Evolutionary conservation across 2,888 invertebrate genomes (phyloP).

Genomic region (Eledona agricola): DNA sequence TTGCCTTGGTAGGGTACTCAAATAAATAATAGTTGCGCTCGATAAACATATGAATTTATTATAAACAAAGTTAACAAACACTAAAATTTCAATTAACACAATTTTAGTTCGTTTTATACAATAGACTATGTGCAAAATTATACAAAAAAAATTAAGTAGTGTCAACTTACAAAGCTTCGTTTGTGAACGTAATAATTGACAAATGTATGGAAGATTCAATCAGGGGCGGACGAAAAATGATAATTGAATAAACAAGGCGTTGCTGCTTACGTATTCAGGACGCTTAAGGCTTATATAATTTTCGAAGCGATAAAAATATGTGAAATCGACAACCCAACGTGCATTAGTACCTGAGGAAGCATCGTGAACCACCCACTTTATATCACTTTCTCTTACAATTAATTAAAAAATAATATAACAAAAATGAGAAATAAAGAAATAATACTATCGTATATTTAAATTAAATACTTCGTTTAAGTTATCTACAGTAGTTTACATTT

Average conservation of each 20-base stretch:
- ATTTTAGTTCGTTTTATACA: conserved; percentile 32
- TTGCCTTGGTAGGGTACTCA: conserved; percentile 16
- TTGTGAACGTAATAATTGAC: conserved; percentile 29
- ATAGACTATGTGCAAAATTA: conserved; percentile 37
- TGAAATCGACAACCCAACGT: conserved; percentile 17
- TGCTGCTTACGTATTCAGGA: conserved; percentile 19
- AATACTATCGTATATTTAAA: conserved; percentile 34
- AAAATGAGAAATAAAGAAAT: conserved; percentile 19
- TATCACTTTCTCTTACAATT: conserved; percentile 28
- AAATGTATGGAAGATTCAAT: conserved; percentile 29
- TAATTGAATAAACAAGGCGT: conserved; percentile 2
- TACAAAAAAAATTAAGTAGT: conserved; percentile 30
- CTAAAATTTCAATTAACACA: conserved; percentile 37
- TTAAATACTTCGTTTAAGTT: conserved; percentile 32
- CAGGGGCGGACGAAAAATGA: conserved; percentile 8
- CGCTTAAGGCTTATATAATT: conserved; percentile 1
- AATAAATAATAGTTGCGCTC: conserved; percentile 22
- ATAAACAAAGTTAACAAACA: conserved; percentile 46
- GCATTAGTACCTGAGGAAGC: conserved; percentile 38
- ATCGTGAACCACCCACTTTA: conserved; percentile 24
- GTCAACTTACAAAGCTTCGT: conserved; percentile 17
- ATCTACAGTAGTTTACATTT: conserved; percentile 32
- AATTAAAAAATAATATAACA: conserved; percentile 27
- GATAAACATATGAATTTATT: conserved; percentile 47
- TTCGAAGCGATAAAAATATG: conserved; percentile 11